A percentile compares a stretch with the other conserved stretches of the same genome.
Evolutionary conservation across 2,113 vertebrate species (phyloP).

Genomic region (Chiloscyllium plagiosum): DNA sequence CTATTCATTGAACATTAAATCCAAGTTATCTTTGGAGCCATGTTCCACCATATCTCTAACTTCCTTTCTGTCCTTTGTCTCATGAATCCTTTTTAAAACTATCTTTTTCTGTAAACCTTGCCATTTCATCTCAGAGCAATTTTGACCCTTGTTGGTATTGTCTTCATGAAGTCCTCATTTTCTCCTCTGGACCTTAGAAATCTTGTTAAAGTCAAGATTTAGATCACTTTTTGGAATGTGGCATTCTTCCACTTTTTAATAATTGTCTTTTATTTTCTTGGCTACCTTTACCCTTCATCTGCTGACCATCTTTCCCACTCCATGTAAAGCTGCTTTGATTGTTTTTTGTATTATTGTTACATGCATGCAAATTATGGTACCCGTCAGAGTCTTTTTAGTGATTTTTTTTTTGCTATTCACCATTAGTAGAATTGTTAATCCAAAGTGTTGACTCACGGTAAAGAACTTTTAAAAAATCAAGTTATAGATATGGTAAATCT

Average conservation of each 20-base stretch:
- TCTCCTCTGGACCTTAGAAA: neutral
- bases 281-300: neutral
- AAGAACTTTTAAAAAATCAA: neutral
- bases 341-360: neutral
- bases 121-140: neutral
- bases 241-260: neutral
- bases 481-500: neutral
- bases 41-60: neutral
- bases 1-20: neutral
- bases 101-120: neutral
- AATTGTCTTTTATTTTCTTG: neutral
- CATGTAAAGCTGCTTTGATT: neutral
- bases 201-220: neutral
- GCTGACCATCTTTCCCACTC: neutral
- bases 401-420: neutral
- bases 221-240: neutral
- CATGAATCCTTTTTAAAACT: neutral
- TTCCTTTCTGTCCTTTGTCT: neutral
- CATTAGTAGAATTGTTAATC: neutral
- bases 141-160: neutral
- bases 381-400: neutral
- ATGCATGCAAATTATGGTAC: neutral
- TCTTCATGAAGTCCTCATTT: neutral
- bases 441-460: neutral
- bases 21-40: neutral